phyloP scores from a whole-genome alignment of 2,797 vertebrate species.

The Garrulus glandarius region DNA sequence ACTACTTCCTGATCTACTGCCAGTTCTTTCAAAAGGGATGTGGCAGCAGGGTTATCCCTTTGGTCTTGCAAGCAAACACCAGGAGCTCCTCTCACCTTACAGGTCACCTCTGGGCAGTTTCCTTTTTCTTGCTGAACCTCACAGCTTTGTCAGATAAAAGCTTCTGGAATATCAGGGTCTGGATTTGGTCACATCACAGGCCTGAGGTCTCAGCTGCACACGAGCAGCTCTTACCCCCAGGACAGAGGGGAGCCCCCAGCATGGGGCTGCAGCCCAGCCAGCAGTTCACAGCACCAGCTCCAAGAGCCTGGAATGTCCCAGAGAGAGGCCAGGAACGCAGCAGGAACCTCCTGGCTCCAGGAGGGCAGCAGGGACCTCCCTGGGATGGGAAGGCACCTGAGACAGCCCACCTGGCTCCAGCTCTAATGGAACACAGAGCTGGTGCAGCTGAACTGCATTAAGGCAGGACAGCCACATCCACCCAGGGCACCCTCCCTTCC shows the following conservation, averaged over 20 bases:
- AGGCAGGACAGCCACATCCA: not conserved
- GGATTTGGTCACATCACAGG: not conserved
- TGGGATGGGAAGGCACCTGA: not conserved
- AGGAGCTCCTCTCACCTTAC: not conserved
- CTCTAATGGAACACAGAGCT: accelerated
- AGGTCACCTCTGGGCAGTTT: not conserved
- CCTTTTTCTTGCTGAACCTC: not conserved
- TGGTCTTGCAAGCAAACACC: not conserved
- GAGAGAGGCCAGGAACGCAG: not conserved
- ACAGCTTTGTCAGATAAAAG: not conserved
- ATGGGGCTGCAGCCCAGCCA: not conserved
- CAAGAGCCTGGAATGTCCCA: not conserved
- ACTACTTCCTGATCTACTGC: not conserved
- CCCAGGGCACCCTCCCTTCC: not conserved
- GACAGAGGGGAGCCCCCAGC: not conserved
- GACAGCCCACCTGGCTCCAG: not conserved
- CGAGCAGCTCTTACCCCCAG: accelerated
- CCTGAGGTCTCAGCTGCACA: not conserved
- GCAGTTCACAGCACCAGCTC: not conserved
- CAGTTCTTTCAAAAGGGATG: not conserved
- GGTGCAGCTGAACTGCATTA: not conserved
- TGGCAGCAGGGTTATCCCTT: not conserved
- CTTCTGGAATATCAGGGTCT: not conserved
- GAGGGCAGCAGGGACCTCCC: not conserved
- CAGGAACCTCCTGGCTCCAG: not conserved